These are phyloP conservation scores for Scaptomyza graminum DNA, from an alignment of 1,140 invertebrate genomes.

Conservation along the genomic window DNA sequence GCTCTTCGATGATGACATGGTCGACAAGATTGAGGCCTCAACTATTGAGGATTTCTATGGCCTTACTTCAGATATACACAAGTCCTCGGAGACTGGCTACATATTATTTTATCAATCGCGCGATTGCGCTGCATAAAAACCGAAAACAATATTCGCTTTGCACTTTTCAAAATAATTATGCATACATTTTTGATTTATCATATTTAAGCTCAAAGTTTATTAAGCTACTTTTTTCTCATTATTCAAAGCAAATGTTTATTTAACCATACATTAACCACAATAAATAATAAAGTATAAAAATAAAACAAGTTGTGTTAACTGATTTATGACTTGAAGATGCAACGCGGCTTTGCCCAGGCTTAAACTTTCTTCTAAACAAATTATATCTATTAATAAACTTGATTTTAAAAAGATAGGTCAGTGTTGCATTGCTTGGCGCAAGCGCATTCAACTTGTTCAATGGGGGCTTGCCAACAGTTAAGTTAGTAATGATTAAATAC, in stretches of 20 bases:
- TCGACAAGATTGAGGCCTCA: slow-evolving; percentile 99
- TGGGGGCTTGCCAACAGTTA: slow-evolving; percentile 18
- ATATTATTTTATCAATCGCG: slow-evolving; percentile 99
- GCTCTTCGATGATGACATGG: slow-evolving; percentile 99
- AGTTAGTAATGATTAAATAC: neutral
- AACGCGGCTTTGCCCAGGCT: too few relatives aligned
- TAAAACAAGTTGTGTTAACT: neutral
- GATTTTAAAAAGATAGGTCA: slow-evolving; percentile 19
- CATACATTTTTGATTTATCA: neutral
- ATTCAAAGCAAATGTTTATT: neutral
- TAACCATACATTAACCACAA: neutral
- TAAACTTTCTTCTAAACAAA: too few relatives aligned
- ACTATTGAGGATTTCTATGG: slow-evolving; percentile 99
- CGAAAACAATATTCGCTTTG: neutral
- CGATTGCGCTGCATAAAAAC: slow-evolving; percentile 86
- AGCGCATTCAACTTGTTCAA: neutral
- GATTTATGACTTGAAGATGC: neutral
- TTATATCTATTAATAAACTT: too few relatives aligned
- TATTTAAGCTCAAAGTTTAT: slow-evolving; percentile 23
- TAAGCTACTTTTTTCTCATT: slow-evolving; percentile 3
- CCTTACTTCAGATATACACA: slow-evolving; percentile 98
- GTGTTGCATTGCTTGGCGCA: neutral
- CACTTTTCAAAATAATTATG: neutral
- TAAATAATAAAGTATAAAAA: neutral
- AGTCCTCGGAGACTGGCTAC: slow-evolving; percentile 99